These are phyloP conservation scores for Hemibagrus guttatus DNA, from an alignment of 2,797 vertebrate species.

Conservation along the genomic window DNA sequence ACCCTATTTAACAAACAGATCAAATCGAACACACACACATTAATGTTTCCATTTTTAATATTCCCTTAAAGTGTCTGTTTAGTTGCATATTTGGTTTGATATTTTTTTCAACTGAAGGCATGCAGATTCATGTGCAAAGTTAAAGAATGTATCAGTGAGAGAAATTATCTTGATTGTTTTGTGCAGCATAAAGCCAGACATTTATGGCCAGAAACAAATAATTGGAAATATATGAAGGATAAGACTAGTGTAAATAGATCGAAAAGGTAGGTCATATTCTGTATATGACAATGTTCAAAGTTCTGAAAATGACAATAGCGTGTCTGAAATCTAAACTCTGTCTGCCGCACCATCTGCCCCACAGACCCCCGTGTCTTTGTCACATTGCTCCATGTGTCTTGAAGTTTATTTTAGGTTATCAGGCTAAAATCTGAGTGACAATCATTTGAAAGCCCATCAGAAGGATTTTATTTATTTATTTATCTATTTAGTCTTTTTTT, in stretches of 20 bases:
- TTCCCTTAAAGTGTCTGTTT: neutral
- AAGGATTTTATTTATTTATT: neutral
- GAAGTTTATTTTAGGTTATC: slow-evolving; percentile 9
- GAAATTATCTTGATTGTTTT: neutral
- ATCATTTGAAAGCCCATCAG: slow-evolving; percentile 45
- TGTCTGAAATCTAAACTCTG: neutral
- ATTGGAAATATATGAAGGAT: neutral
- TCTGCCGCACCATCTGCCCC: too few relatives aligned
- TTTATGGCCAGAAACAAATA: neutral
- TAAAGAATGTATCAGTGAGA: too few relatives aligned
- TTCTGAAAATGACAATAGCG: neutral
- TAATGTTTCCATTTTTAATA: neutral
- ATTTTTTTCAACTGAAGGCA: neutral
- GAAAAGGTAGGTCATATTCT: neutral
- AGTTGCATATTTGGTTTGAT: neutral
- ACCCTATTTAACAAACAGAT: neutral
- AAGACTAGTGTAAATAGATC: neutral
- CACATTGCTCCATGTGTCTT: neutral
- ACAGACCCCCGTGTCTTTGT: neutral
- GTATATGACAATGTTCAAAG: neutral
- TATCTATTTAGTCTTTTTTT: slow-evolving; percentile 42
- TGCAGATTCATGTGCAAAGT: neutral
- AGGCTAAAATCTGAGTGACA: slow-evolving; percentile 36
- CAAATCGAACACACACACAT: too few relatives aligned
- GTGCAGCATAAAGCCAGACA: neutral